Evolutionary conservation across 2,797 vertebrate genomes (phyloP).

Genomic region (Trachops cirrhosus): DNA sequence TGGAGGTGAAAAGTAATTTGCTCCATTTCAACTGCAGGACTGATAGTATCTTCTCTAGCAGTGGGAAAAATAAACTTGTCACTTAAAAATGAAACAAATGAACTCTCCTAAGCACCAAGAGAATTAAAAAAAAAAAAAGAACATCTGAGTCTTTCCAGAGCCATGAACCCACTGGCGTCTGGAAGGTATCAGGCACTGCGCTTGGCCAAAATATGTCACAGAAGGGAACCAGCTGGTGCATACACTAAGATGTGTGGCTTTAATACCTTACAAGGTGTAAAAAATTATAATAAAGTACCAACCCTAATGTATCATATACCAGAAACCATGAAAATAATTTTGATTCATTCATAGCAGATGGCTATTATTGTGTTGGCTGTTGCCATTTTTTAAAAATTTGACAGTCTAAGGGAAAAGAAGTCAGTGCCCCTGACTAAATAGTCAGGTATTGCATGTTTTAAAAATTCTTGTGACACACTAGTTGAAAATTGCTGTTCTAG

Average conservation of each 20-base stretch:
- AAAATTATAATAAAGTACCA: not conserved
- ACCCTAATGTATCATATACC: not conserved
- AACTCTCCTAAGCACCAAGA: not conserved
- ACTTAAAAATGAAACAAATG: constrained; percentile 46
- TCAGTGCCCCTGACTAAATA: not conserved
- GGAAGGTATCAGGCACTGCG: not conserved
- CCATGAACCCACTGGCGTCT: not conserved
- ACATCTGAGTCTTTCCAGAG: not conserved
- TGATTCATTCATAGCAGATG: not conserved
- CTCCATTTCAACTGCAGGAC: not conserved
- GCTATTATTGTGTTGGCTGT: not conserved
- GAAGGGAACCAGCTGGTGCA: not conserved
- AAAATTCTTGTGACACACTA: not conserved
- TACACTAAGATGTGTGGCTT: not conserved
- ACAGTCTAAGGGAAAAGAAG: not conserved
- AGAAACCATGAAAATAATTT: not conserved
- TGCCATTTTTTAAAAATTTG: not conserved
- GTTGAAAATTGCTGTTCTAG: not conserved
- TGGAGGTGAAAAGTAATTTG: not conserved
- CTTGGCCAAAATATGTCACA: not conserved
- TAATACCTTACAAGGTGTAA: not conserved
- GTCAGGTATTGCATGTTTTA: not conserved
- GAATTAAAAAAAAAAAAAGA: not conserved
- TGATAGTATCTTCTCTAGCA: not conserved
- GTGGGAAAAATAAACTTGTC: constrained; percentile 34